Evolutionary conservation across 2,888 invertebrate species (phyloP).

Genomic region (Trilocha varians): DNA sequence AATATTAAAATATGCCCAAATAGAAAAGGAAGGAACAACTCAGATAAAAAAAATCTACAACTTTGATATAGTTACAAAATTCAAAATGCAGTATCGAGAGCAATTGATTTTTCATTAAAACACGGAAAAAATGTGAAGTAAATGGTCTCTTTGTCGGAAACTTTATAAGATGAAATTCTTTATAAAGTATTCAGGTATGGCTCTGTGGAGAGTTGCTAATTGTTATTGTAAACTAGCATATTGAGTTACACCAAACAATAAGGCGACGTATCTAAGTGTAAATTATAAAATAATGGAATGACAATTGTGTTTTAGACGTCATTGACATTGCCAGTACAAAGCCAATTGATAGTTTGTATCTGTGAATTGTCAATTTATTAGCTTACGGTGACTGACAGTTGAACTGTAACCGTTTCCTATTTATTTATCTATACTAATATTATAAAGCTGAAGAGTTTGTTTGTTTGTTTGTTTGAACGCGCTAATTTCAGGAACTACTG

Average conservation of each 20-base stretch:
- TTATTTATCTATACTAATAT: background rate
- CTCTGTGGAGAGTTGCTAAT: constrained; percentile 1
- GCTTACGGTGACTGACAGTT: too few species aligned
- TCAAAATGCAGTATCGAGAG: too few species aligned
- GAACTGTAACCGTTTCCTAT: background rate
- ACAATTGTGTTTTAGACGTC: constrained; percentile 8
- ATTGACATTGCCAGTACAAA: constrained; percentile 15
- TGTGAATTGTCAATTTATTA: constrained; percentile 1
- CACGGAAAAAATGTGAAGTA: too few species aligned
- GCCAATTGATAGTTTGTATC: constrained; percentile 7
- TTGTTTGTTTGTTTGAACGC: too few species aligned
- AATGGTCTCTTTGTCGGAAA: background rate
- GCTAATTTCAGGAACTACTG: too few species aligned
- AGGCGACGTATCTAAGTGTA: constrained; percentile 15
- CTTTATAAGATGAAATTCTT: background rate
- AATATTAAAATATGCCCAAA: too few species aligned
- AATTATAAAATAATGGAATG: constrained; percentile 10
- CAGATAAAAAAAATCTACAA: too few species aligned
- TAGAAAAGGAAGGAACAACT: too few species aligned
- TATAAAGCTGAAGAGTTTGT: too few species aligned
- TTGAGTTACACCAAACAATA: background rate
- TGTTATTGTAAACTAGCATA: background rate
- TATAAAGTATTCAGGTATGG: background rate
- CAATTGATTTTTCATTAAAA: too few species aligned
- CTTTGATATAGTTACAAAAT: too few species aligned